Conservation (phyloP, 2,797 vertebrate species). For the Micrastur ruficollis region DNA sequence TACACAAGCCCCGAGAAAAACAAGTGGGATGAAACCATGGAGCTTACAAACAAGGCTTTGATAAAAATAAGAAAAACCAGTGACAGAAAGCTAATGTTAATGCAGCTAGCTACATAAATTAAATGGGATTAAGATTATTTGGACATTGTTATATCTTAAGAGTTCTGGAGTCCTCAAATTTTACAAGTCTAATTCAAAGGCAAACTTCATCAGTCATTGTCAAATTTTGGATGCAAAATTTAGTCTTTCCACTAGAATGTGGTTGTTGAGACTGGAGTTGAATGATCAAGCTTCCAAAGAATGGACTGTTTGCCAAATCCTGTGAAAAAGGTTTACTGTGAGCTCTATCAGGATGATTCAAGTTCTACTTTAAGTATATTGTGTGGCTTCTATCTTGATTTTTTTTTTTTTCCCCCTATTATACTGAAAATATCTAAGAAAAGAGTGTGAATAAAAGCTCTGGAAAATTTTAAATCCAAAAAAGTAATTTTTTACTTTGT, state of each 20-base stretch:
- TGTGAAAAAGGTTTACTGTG: neutral
- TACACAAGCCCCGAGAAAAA: conserved; percentile 71
- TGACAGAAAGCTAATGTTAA: conserved; percentile 59
- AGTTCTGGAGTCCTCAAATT: neutral
- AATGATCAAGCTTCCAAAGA: neutral
- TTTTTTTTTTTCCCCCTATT: neutral
- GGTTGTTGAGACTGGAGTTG: neutral
- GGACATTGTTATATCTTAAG: neutral
- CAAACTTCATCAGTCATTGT: neutral
- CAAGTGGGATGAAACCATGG: conserved; percentile 69
- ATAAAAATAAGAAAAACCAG: conserved; percentile 58
- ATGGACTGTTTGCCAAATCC: neutral
- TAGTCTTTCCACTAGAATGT: neutral
- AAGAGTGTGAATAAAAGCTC: neutral
- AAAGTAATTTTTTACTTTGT: neutral
- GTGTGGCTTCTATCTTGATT: neutral
- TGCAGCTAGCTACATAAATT: conserved; percentile 27
- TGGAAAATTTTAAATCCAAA: neutral
- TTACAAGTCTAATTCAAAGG: neutral
- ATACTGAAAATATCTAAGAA: neutral
- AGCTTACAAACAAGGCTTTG: conserved; percentile 53
- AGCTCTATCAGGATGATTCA: neutral
- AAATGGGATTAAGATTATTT: neutral
- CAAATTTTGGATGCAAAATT: neutral
- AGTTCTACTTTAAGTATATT: neutral